These are phyloP conservation scores for Acronicta aceris DNA, from an alignment of 2,888 invertebrate genomes.

Conservation along the genomic window DNA sequence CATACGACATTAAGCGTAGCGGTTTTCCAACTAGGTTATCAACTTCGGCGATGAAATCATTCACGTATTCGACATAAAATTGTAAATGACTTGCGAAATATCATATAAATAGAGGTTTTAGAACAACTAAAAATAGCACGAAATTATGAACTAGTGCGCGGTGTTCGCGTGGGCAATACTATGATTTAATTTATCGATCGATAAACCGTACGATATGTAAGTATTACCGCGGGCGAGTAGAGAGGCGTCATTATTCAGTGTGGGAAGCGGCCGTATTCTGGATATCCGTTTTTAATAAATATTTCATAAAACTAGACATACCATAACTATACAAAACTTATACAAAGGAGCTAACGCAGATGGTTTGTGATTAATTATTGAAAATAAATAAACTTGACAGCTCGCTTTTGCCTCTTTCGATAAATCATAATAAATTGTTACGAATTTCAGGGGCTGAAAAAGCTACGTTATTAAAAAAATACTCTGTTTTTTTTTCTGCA, in stretches of 20 bases:
- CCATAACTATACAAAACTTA: too few species aligned
- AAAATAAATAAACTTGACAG: too few species aligned
- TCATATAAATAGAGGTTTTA: constrained; percentile 8
- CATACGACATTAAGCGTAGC: background rate
- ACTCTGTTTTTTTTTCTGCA: too few species aligned
- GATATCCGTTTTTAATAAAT: constrained; percentile 1
- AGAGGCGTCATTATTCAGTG: constrained; percentile 27
- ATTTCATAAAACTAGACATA: too few species aligned
- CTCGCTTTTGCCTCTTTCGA: too few species aligned
- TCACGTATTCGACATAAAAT: constrained; percentile 3
- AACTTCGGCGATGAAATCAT: background rate
- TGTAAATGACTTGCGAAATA: constrained; percentile 5
- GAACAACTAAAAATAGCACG: constrained; percentile 21
- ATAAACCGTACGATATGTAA: constrained; percentile 28
- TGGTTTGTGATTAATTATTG: too few species aligned
- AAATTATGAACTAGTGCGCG: constrained; percentile 33
- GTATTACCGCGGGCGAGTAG: constrained; percentile 2
- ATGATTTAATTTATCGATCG: constrained; percentile 25
- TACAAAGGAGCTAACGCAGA: too few species aligned
- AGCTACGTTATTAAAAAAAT: too few species aligned
- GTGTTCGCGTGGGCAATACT: constrained; percentile 17
- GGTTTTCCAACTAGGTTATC: background rate
- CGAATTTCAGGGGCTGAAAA: too few species aligned
- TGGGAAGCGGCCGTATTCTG: constrained; percentile 25
- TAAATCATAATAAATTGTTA: too few species aligned